A percentile compares a stretch with the other conserved stretches of the same genome.
These are phyloP conservation scores for Lepidostoma basale DNA, from an alignment of 1,140 invertebrate genomes.

Conservation along the genomic window DNA sequence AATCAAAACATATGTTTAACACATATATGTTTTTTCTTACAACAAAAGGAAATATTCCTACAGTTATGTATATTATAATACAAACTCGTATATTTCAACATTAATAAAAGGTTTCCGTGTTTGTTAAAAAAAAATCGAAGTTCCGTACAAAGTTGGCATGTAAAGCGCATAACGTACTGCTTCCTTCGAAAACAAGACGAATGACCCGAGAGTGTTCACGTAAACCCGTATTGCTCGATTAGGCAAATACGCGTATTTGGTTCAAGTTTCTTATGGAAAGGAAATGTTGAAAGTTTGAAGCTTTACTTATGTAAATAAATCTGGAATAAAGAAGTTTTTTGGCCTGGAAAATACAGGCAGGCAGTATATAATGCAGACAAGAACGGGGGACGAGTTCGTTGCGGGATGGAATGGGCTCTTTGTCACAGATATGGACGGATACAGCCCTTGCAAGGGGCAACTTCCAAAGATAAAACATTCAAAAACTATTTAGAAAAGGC, in stretches of 20 bases:
- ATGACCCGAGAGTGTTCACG: neutral
- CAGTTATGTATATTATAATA: too few species aligned
- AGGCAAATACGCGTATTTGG: slow-evolving; percentile 28
- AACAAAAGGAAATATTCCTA: too few species aligned
- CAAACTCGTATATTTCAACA: too few species aligned
- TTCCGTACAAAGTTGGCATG: too few species aligned
- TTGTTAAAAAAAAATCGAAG: too few species aligned
- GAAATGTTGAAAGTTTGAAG: slow-evolving; percentile 38
- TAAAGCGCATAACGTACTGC: too few species aligned
- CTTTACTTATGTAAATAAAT: slow-evolving; percentile 42
- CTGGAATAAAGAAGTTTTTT: slow-evolving; percentile 36
- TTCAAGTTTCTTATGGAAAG: slow-evolving; percentile 12
- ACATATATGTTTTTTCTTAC: too few species aligned
- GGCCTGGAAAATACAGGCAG: slow-evolving; percentile 14
- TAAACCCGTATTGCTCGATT: slow-evolving; percentile 30
- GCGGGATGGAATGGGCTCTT: neutral
- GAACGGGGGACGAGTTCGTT: neutral
- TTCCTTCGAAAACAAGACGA: too few species aligned
- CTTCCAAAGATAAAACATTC: slow-evolving; percentile 42
- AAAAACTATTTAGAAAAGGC: slow-evolving; percentile 44
- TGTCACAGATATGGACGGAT: slow-evolving; percentile 6
- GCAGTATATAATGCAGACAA: neutral
- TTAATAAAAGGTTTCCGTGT: too few species aligned
- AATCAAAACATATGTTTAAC: too few species aligned
- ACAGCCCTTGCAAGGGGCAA: slow-evolving; percentile 6